phyloP scores from a whole-genome alignment of 2,113 vertebrate species.

The Rhodinocichla rosea region DNA sequence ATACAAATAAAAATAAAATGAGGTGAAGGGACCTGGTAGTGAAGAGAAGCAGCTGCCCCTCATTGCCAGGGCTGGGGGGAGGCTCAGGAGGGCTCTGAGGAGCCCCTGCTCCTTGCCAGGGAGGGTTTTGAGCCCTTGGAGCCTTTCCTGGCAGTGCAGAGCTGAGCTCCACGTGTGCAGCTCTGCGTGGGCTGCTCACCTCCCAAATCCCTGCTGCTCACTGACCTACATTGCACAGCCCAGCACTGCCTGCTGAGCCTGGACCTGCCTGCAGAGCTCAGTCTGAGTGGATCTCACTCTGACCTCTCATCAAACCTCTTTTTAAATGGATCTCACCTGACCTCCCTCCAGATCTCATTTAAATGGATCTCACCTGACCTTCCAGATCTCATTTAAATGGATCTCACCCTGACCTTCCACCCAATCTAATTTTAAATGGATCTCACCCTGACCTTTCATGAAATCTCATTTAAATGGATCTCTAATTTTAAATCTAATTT shows the following conservation, averaged over 20 bases:
- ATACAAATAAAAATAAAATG: background rate
- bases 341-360: too few species aligned
- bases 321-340: background rate
- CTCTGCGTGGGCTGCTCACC: background rate
- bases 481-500: too few species aligned
- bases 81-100: background rate
- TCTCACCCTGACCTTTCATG: too few species aligned
- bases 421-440: too few species aligned
- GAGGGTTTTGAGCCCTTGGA: background rate
- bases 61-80: background rate
- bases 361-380: too few species aligned
- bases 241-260: background rate
- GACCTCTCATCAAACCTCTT: background rate
- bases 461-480: too few species aligned
- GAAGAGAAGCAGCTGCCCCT: background rate
- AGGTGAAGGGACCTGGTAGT: background rate
- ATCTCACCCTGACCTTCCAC: too few species aligned
- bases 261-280: background rate
- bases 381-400: too few species aligned
- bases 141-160: background rate
- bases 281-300: background rate
- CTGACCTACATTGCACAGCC: slow-evolving; percentile 16
- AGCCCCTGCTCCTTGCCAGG: background rate
- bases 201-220: background rate
- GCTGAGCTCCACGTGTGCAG: background rate